Conservation (phyloP, 1,140 invertebrate genomes). For the Reticulitermes speratus region DNA sequence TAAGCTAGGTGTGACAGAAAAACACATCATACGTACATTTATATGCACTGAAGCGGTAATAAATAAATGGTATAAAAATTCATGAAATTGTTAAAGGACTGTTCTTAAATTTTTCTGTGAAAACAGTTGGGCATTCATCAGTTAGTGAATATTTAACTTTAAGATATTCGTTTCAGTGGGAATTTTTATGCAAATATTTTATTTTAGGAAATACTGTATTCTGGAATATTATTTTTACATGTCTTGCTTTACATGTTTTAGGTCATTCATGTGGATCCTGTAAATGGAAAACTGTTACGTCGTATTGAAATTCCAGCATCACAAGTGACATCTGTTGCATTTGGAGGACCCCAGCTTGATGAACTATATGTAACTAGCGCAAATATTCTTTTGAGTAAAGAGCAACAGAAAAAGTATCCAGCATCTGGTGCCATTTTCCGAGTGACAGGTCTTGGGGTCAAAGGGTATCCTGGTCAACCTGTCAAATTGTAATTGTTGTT, state of each 20-base stretch:
- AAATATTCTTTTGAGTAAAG: not conserved
- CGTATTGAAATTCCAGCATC: slow-evolving; percentile 45
- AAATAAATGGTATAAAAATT: too few relatives aligned
- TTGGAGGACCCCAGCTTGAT: slow-evolving; percentile 51
- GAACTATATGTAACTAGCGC: slow-evolving; percentile 41
- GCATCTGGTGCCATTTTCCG: slow-evolving; percentile 50
- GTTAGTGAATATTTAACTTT: too few relatives aligned
- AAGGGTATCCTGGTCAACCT: slow-evolving; percentile 36
- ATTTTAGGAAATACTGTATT: too few relatives aligned
- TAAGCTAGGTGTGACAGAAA: too few relatives aligned
- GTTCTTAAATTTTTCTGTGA: too few relatives aligned
- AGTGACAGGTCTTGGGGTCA: slow-evolving; percentile 42
- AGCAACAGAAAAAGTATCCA: slow-evolving; percentile 19
- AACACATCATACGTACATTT: too few relatives aligned
- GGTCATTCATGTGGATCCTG: slow-evolving; percentile 40
- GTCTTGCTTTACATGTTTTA: not conserved
- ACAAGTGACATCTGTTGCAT: slow-evolving; percentile 51
- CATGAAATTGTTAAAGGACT: too few relatives aligned
- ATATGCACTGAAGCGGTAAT: too few relatives aligned
- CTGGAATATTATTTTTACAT: too few relatives aligned
- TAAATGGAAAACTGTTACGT: slow-evolving; percentile 41
- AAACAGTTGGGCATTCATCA: too few relatives aligned
- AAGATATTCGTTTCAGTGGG: too few relatives aligned
- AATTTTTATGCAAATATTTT: too few relatives aligned
- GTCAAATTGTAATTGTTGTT: slow-evolving; percentile 18